Evolutionary conservation across 2,888 invertebrate species (phyloP), one percentile per base, ranked within the genome.

Genomic region (Pseudococcus longispinus): DNA sequence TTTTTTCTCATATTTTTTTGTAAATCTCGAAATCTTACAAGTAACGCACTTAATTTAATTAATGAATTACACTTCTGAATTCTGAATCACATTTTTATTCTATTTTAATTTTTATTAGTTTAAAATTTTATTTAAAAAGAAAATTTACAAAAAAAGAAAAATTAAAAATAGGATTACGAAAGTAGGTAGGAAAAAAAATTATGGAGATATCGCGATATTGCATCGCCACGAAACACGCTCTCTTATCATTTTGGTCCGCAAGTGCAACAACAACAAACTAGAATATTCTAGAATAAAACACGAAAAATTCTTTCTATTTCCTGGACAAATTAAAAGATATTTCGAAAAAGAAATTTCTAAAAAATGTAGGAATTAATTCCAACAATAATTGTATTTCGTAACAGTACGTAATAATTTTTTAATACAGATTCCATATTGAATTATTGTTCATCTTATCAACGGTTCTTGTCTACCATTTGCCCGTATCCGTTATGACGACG

Each of bases 201-300:
- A n/a, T 37, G 15, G 13, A 46, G 44, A 46, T 13, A 2, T 13
- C 44, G 44, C 13, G 13, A 46, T 46, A 11, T 46, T 15, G 3
- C 44, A 46, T 46, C 13, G 44, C 44, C 51, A n/a, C n/a, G 0
- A 46, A 46, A 2, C n/a, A 51, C 4, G 5, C 51, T 3, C 51
- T 51, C 91, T 93, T 99, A 87, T 93, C 18, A 55, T n/a, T 2
- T 55, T 55, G n/a, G n/a, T 15, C 44, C 13, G 15, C 37, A 37
- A 8, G 37, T 37, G 13, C 13, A 46, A 46, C 60, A 9, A 23
- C 60, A 60, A 60, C 23, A 60, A 60, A 60, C 60, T 60, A 23
- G 60, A 60, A 60, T 60, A 60, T 60, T 60, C 60, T 60, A 60
- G 60, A 60, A 60, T 60, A 15, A 60, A 60, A 60, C n/a, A 20